A percentile compares a stretch with the other conserved stretches of the same genome.
Evolutionary conservation across 2,797 vertebrate genomes (phyloP).

Genomic region (Microctenopoma lineatum): DNA sequence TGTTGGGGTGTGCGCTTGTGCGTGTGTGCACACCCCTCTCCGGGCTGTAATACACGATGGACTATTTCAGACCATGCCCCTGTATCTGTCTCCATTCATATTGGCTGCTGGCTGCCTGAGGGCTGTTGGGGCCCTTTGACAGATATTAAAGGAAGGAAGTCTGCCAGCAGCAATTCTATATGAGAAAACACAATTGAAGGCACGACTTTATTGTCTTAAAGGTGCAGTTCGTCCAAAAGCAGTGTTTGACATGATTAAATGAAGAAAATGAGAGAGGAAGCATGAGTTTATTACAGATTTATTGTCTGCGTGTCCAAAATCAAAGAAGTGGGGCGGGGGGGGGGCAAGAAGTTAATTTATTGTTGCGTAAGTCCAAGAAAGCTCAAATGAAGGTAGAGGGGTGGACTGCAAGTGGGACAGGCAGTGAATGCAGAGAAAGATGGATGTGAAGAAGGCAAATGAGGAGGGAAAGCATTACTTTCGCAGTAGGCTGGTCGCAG

Average conservation of each 20-base stretch:
- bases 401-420: constrained; percentile 24
- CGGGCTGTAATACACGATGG: constrained; percentile 70
- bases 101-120: constrained; percentile 66
- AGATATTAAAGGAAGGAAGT: constrained; percentile 77
- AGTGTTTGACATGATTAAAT: constrained; percentile 39
- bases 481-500: constrained; percentile 27
- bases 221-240: constrained; percentile 59
- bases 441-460: constrained; percentile 54
- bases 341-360: constrained; percentile 34
- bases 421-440: constrained; percentile 46
- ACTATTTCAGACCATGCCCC: constrained; percentile 75
- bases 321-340: constrained; percentile 4
- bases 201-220: constrained; percentile 74
- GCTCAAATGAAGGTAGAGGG: constrained; percentile 36
- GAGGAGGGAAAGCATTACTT: constrained; percentile 28
- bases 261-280: constrained; percentile 6
- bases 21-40: constrained; percentile 45
- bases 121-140: constrained; percentile 66
- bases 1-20: constrained; percentile 25
- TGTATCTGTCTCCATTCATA: constrained; percentile 77
- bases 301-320: constrained; percentile 41
- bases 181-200: constrained; percentile 72
- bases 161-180: constrained; percentile 60
- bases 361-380: constrained; percentile 32
- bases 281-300: constrained; percentile 45